Base-by-base conservation (phyloP, 37 sponge, comb jelly and placozoan species). In the Haliclona indistincta region DNA sequence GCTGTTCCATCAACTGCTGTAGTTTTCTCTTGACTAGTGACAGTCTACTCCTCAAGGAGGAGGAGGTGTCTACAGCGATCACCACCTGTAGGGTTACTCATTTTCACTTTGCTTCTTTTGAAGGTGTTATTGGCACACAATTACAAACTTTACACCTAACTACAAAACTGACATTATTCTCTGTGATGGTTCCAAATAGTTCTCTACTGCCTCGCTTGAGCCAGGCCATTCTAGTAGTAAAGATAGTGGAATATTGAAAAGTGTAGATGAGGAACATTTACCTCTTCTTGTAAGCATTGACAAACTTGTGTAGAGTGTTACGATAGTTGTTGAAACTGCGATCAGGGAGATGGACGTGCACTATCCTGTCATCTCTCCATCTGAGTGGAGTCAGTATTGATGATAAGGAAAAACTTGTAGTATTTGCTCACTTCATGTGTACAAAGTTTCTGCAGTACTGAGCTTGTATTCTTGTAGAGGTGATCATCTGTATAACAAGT, bases 171-270 rank as follows among this genome's bases (percentile, higher is more conserved):
- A 88, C 78, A 51, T 61, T 84, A 38, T 86, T 78, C 54, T 93
- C 97, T 10, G 84, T 56, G 40, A 96, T 30, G 22, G 88, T 96
- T 36, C 97, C 97, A 96, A 96, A 96, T 38, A 86, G 70, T 56
- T 80, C 81, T 40, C 90, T 80, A 71, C 97, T 96, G 38, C 94
- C 94, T 19, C 55, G 66, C 78, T 82, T 76, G 38, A 96, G 70
- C 91, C 88, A 93, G 15, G 45, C 75, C 42, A 93, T 61, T 43
- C 97, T 90, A 45, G 25, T 36, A 19, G 40, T n/a, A 37, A 23
- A 58, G n/a, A n/a, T 47, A 47, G 13, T 47, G 13, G 8, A 47
- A n/a, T 26, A 11, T 6, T n/a, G 7, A 7, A 58, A 20, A 58
- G 60, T 58, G 25, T 25, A 58, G 6, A 58, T n/a, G 60, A 11